These are phyloP conservation scores for Harlomillsia oculata DNA, from an alignment of 1,140 invertebrate species.

Conservation along the genomic window DNA sequence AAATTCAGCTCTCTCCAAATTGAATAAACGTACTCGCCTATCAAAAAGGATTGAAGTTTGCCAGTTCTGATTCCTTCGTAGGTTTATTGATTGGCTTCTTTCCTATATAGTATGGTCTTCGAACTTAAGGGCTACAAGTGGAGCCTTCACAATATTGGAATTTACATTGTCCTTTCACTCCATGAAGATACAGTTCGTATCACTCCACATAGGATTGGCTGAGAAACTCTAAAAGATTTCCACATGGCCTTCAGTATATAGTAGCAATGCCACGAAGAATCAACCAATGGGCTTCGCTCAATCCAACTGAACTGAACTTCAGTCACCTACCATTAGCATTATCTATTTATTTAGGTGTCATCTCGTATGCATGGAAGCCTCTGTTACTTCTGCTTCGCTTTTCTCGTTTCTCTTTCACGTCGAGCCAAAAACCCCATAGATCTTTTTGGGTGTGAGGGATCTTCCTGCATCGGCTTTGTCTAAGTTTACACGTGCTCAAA, in stretches of 20 bases:
- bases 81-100: neutral
- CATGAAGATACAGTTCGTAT: too few species aligned
- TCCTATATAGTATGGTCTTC: neutral
- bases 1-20: conserved; percentile 10
- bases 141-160: too few species aligned
- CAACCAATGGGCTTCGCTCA: too few species aligned
- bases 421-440: neutral
- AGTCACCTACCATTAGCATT: conserved; percentile 18
- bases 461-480: too few species aligned
- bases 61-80: neutral
- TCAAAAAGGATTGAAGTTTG: conserved; percentile 14
- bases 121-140: too few species aligned
- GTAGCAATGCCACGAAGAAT: too few species aligned
- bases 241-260: too few species aligned
- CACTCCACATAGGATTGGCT: too few species aligned
- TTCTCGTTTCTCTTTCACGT: neutral
- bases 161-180: too few species aligned
- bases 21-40: conserved; percentile 15
- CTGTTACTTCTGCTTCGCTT: neutral
- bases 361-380: conserved; percentile 6
- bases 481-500: too few species aligned
- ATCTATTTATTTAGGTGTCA: conserved; percentile 14
- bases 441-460: too few species aligned
- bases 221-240: too few species aligned
- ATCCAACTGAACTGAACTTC: conserved; percentile 8